Evolutionary conservation across 2,113 vertebrate genomes (phyloP), one percentile per base, ranked within the genome.

Genomic region (Cranoglanis bouderius): DNA sequence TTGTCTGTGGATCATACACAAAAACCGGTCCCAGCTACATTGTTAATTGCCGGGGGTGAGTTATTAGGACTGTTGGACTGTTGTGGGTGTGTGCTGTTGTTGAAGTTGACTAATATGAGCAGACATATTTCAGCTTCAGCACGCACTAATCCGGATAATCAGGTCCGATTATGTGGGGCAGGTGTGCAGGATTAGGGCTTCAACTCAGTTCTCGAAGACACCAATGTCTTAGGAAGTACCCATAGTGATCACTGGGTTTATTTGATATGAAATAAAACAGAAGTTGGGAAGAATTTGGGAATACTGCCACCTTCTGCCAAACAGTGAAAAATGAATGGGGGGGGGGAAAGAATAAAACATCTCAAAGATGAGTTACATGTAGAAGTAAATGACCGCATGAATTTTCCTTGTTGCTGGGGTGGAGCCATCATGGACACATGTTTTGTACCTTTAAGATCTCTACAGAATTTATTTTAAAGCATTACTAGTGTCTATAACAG

Each of bases 11-110:
- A 83, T 59, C 43, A 75, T 85, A 61, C 32, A 74, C 88, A 86
- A 86, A 92, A 94, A 94, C 94, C 92, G 40, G 93, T 49, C 94
- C 84, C 0, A 53, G 89, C 94, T 46, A 84, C 91, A 82, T 85
- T 49, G 53, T 86, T 26, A 7, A n/a, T 43, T n/a, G 29, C 26
- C 18, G 3, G 26, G 18, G 59, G 13, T 26, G 72, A 13, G 55
- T 65, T 46, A 32, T 29, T 32, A 14, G 10, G n/a, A 12, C 38
- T 57, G 19, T 82, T 0, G 35, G 55, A n/a, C n/a, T n/a, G n/a
- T n/a, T 59, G 35, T 83, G 29, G 12, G 55, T 4, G n/a, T n/a
- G n/a, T 57, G 29, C 3, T 46, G 24, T 46, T 6, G 21, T 13
- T 77, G 74, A 26, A 16, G n/a, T 81, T 10, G 78, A 82, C n/a